Evolutionary conservation across 2,113 vertebrate species (phyloP), one percentile per base, ranked within the genome.

Genomic region (Pteruthius melanotis): DNA sequence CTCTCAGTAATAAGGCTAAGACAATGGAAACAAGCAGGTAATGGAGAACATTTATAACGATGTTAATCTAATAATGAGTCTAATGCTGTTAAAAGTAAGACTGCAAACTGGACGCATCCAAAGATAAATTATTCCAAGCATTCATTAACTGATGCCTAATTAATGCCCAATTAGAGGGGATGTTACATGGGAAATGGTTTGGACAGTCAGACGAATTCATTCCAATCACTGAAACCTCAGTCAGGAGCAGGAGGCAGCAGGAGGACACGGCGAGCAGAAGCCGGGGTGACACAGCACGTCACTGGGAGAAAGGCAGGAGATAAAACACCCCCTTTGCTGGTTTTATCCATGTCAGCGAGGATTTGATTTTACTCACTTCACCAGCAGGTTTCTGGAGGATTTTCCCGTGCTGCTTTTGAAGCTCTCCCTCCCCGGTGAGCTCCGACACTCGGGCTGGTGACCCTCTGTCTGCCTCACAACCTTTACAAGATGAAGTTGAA

Each of bases 71-170:
- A 95, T 98, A 97, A 98, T 88, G 97, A 98, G 96, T 26, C 47
- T 56, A 83, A 95, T 68, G 96, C 97, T 97, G 97, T 97, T 98
- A 97, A 94, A 96, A 74, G 80, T 95, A 95, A 72, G 78, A 95
- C 97, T 97, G 97, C 96, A 96, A 97, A 96, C 98, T 97, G 98
- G 98, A 97, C 97, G 95, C 95, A 96, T 97, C 97, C 81, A 93
- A 97, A 98, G 98, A 98, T 98, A 98, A 98, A 98, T 98, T 97
- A 98, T 98, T 98, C 97, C 97, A 97, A 98, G 98, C 95, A 87
- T 98, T 98, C 97, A 98, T 98, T 98, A 98, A 98, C 97, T 78
- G 98, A 97, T 97, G 98, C 96, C 98, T 98, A 98, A 98, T 98
- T 98, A 98, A 98, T 97, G 97, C 94, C 94, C 97, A 98, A 98